Evolutionary conservation across 1,140 invertebrate genomes (phyloP).

Genomic region (Ridgeia piscesae): DNA sequence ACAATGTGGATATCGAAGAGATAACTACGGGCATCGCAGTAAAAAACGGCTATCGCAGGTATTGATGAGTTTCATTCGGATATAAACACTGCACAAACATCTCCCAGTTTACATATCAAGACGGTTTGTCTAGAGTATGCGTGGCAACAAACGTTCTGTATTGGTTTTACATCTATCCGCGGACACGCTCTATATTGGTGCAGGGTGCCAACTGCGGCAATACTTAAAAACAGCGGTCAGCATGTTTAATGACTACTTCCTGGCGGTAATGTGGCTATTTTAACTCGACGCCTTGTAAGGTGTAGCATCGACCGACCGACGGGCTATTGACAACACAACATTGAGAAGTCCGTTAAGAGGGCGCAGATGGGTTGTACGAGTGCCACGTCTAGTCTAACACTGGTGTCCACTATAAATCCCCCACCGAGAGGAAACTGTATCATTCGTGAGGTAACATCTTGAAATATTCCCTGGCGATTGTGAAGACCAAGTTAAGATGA

Average conservation of each 20-base stretch:
- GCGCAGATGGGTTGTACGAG: neutral
- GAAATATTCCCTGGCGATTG: neutral
- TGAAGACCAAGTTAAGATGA: neutral
- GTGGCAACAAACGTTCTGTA: neutral
- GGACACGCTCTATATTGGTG: neutral
- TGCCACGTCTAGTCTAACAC: neutral
- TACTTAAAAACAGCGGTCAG: neutral
- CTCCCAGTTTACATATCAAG: too few species aligned
- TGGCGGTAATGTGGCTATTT: neutral
- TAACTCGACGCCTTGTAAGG: neutral
- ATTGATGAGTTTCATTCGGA: too few species aligned
- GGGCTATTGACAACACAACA: neutral
- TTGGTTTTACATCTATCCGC: neutral
- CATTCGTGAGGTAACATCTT: conserved; percentile 1
- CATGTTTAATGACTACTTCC: neutral
- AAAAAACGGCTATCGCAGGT: too few species aligned
- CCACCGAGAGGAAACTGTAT: neutral
- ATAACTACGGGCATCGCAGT: too few species aligned
- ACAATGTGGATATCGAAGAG: too few species aligned
- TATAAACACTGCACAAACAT: too few species aligned
- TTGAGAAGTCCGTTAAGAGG: neutral
- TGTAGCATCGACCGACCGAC: neutral
- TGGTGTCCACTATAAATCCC: neutral
- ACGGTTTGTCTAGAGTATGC: too few species aligned
- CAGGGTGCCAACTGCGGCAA: neutral